Percentiles rank a stretch among this genome's conserved stretches.
Evolutionary conservation across 2,113 vertebrate genomes (phyloP).

Genomic region (Emydocephalus ijimae): DNA sequence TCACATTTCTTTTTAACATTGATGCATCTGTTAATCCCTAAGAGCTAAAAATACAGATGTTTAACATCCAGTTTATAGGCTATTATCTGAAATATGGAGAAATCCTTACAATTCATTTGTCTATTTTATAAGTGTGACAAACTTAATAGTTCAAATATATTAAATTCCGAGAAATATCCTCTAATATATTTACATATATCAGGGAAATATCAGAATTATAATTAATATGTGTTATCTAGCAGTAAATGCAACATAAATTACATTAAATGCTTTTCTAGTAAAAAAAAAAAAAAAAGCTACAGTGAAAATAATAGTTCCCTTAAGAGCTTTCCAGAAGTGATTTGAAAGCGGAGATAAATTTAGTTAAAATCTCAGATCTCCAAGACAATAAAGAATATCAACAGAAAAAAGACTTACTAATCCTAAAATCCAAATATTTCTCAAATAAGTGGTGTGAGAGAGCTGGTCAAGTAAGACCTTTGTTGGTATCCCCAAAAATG

Average conservation of each 20-base stretch:
- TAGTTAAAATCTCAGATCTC: constrained; percentile 62
- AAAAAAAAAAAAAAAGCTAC: constrained; percentile 56
- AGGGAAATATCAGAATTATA: constrained; percentile 62
- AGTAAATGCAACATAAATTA: constrained; percentile 74
- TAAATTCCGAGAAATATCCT: constrained; percentile 37
- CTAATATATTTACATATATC: constrained; percentile 42
- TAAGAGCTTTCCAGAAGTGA: constrained; percentile 67
- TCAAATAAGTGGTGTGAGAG: constrained; percentile 75
- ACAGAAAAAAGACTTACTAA: constrained; percentile 68
- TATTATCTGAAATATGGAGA: constrained; percentile 80
- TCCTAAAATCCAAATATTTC: constrained; percentile 76
- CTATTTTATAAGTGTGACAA: constrained; percentile 72
- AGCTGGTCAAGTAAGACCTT: constrained; percentile 88
- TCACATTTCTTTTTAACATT: constrained; percentile 89
- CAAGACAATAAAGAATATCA: constrained; percentile 67
- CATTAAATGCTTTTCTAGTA: constrained; percentile 68
- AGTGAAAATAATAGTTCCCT: constrained; percentile 72
- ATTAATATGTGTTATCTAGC: constrained; percentile 73
- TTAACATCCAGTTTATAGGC: constrained; percentile 78
- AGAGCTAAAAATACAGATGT: constrained; percentile 88
- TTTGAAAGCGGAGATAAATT: constrained; percentile 75
- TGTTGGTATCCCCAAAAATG: constrained; percentile 95
- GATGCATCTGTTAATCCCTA: constrained; percentile 88
- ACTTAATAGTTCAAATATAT: constrained; percentile 76
- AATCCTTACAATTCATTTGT: constrained; percentile 78